Evolutionary conservation across 2,888 invertebrate genomes (phyloP), one percentile per base, ranked within the genome.

Genomic region (Diadegma fenestrale): DNA sequence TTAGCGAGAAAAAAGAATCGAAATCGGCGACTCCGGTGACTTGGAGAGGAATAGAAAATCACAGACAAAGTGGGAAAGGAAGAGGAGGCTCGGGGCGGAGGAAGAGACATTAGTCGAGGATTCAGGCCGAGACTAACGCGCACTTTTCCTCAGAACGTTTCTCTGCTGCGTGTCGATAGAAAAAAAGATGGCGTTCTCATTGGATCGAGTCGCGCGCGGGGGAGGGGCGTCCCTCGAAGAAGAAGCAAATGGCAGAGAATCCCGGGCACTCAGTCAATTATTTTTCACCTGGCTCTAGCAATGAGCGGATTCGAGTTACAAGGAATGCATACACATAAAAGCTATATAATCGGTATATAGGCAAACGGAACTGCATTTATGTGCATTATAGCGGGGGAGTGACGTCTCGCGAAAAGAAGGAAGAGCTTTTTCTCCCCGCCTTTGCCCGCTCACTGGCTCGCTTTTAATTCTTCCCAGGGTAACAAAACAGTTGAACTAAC

Each of bases 81-180:
- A 51, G 71, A 78, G 22, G 63, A 26, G 72, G 33, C 64, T 73
- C 58, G 68, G 41, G 82, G 51, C 41, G 84, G 81, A 80, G 86
- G 80, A 80, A 82, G 90, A 91, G 89, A 90, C 89, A 94, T 94
- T 94, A 93, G 89, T 88, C 86, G 90, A 89, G 90, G 93, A 94
- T 93, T 93, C 93, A 93, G 94, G 93, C 93, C 93, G 93, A 91
- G 93, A 94, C 94, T 93, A 93, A 93, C 92, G 92, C 90, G 91
- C 92, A 94, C 93, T 93, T 93, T 94, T 93, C 93, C 93, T 90
- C 90, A 89, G 89, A 90, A 89, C 92, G 92, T 94, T 93, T 93
- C 91, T 90, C 91, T 86, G 82, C 87, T 86, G 87, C 75, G 48
- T 75, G 72, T 66, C 66, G 79, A 82, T 82, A 80, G 86, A 85